phyloP scores from a whole-genome alignment of 2,888 invertebrate genomes.

The Diadegma fenestrale region DNA sequence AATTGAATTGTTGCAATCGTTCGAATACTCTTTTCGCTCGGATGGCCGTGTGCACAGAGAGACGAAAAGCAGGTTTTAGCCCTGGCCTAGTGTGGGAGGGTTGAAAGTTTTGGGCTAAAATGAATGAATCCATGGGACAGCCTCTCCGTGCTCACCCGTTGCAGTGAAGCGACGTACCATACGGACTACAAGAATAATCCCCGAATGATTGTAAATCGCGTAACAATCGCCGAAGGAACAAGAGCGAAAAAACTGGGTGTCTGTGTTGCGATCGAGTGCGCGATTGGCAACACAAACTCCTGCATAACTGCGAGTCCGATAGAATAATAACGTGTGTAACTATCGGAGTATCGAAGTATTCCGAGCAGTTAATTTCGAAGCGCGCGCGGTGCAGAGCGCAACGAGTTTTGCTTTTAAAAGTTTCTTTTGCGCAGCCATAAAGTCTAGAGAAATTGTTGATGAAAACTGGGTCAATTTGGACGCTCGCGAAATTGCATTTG shows the following conservation, averaged over 20 bases:
- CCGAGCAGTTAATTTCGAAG: not conserved
- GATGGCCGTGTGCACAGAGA: not conserved
- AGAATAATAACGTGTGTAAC: slow-evolving; percentile 14
- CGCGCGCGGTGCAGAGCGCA: not conserved
- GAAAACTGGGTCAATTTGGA: not conserved
- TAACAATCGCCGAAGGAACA: slow-evolving; percentile 14
- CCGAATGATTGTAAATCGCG: slow-evolving; percentile 19
- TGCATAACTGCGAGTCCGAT: slow-evolving; percentile 29
- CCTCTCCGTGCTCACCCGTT: slow-evolving; percentile 7
- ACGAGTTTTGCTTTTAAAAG: not conserved
- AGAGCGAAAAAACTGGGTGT: slow-evolving; percentile 28
- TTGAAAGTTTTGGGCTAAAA: slow-evolving; percentile 46
- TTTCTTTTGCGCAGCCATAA: not conserved
- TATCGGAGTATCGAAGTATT: not conserved
- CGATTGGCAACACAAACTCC: slow-evolving; percentile 34
- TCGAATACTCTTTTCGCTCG: not conserved
- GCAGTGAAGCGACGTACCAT: not conserved
- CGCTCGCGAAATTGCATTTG: not conserved
- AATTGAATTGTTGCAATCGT: not conserved
- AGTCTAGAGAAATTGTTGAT: not conserved
- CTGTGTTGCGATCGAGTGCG: slow-evolving; percentile 32
- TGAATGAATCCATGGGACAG: slow-evolving; percentile 42
- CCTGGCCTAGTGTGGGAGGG: slow-evolving; percentile 22
- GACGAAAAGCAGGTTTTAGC: slow-evolving; percentile 27
- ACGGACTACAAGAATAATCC: slow-evolving; percentile 33